Evolutionary conservation across 2,888 invertebrate species (phyloP).

Genomic region (Lepidonotus clava): DNA sequence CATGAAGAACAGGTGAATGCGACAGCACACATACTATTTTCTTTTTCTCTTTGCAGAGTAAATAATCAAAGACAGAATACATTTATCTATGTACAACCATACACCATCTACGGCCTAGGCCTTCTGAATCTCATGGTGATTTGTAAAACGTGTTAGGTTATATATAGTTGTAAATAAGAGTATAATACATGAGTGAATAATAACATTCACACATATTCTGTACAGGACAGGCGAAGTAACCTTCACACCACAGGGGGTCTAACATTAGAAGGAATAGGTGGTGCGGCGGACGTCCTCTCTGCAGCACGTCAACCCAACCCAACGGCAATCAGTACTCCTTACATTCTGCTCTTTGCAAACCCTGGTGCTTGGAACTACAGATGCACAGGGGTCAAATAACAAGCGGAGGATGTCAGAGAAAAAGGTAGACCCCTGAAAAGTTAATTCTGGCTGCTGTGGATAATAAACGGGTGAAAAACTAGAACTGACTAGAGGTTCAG

Average conservation of each 20-base stretch:
- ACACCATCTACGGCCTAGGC: neutral
- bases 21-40: neutral
- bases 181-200: constrained; percentile 33
- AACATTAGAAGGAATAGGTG: neutral
- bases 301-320: neutral
- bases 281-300: neutral
- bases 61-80: neutral
- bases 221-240: neutral
- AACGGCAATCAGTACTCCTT: neutral
- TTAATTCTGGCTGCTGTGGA: no score
- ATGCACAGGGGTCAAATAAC: no score
- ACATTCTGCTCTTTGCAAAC: neutral
- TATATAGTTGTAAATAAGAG: neutral
- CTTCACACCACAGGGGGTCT: neutral
- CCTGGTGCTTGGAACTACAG: neutral
- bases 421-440: no score
- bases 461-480: no score
- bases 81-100: neutral
- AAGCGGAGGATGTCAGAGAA: no score
- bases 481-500: no score
- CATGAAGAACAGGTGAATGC: neutral
- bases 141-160: neutral
- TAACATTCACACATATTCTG: neutral
- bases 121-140: constrained; percentile 14
- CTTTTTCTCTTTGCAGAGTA: neutral